Evolutionary conservation across 2,888 invertebrate species (phyloP).

Genomic region (Himalopsyche tibetana): DNA sequence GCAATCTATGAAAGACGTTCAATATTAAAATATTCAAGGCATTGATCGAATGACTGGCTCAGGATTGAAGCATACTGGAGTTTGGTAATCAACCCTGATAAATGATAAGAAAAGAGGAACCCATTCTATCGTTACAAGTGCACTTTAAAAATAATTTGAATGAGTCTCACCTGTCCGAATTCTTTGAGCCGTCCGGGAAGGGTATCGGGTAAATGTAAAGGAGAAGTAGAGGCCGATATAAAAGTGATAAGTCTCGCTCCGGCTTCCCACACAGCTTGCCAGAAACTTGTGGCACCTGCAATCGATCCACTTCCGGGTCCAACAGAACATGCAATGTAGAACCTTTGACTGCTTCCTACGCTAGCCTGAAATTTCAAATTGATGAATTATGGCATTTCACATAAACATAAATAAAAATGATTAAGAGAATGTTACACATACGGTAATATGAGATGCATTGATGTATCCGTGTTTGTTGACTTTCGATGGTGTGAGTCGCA

Average conservation of each 20-base stretch:
- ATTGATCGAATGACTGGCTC: too few species aligned
- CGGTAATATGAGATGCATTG: slow-evolving; percentile 94
- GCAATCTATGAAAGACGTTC: too few species aligned
- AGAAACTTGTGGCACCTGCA: slow-evolving; percentile 75
- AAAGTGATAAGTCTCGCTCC: slow-evolving; percentile 89
- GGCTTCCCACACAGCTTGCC: slow-evolving; percentile 95
- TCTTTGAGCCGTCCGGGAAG: slow-evolving; percentile 78
- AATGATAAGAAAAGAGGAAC: neutral
- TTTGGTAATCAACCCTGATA: slow-evolving; percentile 68
- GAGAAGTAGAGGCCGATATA: slow-evolving; percentile 79
- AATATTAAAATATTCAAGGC: too few species aligned
- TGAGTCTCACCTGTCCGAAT: slow-evolving; percentile 79
- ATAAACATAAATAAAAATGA: neutral
- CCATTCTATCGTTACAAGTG: neutral
- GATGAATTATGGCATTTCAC: neutral
- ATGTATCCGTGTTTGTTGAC: slow-evolving; percentile 93
- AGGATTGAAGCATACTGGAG: too few species aligned
- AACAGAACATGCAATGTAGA: slow-evolving; percentile 82
- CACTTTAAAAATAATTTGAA: neutral
- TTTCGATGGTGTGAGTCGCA: slow-evolving; percentile 87
- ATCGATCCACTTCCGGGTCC: slow-evolving; percentile 32
- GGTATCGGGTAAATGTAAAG: slow-evolving; percentile 79
- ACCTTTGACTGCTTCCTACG: slow-evolving; percentile 88
- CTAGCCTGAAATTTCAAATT: slow-evolving; percentile 79
- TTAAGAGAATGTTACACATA: slow-evolving; percentile 69